Evolutionary conservation across 2,888 invertebrate genomes (phyloP).

Genomic region (Nomada lathburiana): DNA sequence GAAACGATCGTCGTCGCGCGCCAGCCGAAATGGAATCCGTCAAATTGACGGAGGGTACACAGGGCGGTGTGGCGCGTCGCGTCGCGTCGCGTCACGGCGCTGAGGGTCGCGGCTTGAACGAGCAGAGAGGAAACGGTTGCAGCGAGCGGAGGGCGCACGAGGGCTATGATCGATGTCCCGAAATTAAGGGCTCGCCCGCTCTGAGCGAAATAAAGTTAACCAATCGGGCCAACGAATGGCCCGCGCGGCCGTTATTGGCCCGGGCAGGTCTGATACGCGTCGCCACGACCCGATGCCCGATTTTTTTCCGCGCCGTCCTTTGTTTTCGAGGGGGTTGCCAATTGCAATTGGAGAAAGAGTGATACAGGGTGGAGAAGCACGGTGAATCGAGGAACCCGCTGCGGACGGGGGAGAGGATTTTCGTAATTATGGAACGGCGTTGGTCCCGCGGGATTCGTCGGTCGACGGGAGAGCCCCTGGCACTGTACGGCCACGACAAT

Average conservation of each 20-base stretch:
- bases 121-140: conserved; percentile 47
- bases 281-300: conserved; percentile 70
- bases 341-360: conserved; percentile 66
- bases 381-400: conserved; percentile 41
- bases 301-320: conserved; percentile 64
- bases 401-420: conserved; percentile 68
- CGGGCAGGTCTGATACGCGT: conserved; percentile 57
- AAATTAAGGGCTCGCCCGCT: conserved; percentile 78
- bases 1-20: conserved; percentile 69
- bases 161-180: conserved; percentile 78
- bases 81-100: conserved; percentile 61
- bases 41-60: conserved; percentile 71
- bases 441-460: conserved; percentile 77
- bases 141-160: conserved; percentile 54
- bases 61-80: conserved; percentile 19
- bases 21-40: conserved; percentile 74
- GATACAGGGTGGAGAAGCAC: conserved; percentile 31
- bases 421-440: conserved; percentile 79
- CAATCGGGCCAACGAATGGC: conserved; percentile 76
- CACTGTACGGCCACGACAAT: conserved; percentile 77
- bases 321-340: conserved; percentile 52
- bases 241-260: conserved; percentile 74
- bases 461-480: conserved; percentile 74
- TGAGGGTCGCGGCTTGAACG: conserved; percentile 57
- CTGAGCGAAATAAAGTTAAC: conserved; percentile 80